These are phyloP conservation scores for Scaptomyza polygonia DNA, from an alignment of 2,888 invertebrate genomes.

Conservation along the genomic window DNA sequence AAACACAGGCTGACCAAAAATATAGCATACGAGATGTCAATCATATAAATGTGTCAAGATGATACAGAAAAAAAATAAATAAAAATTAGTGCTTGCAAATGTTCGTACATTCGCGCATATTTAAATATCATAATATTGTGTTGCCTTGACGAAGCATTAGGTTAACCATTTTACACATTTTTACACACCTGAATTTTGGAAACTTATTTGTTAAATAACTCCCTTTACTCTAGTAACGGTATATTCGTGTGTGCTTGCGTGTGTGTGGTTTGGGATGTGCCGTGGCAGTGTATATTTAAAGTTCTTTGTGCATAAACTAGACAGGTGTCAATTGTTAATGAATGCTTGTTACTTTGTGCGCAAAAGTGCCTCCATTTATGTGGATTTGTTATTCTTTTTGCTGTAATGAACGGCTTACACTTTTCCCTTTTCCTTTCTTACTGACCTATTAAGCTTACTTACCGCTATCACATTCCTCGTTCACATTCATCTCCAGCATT, in stretches of 20 bases:
- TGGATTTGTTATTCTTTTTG: conserved; percentile 7
- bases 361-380: conserved; percentile 36
- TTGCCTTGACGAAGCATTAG: conserved; percentile 5
- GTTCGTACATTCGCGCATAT: conserved; percentile 4
- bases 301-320: conserved; percentile 28
- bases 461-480: conserved; percentile 95
- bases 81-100: conserved; percentile 10
- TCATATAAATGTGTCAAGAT: conserved; percentile 9
- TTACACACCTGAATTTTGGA: conserved; percentile 18
- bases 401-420: conserved; percentile 16
- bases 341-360: conserved; percentile 56
- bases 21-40: conserved; percentile 3
- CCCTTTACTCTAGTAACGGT: background rate
- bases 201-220: conserved; percentile 24
- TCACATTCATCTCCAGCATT: conserved; percentile 93
- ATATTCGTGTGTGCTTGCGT: conserved; percentile 3
- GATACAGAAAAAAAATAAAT: background rate
- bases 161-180: conserved; percentile 21
- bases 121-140: background rate
- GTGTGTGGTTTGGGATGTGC: conserved; percentile 18
- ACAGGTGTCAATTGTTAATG: conserved; percentile 24
- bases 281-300: background rate
- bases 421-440: conserved; percentile 1
- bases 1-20: conserved; percentile 31
- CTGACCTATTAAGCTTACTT: conserved; percentile 84